These are phyloP conservation scores for Hemistola chrysoprasaria DNA, from an alignment of 2,888 invertebrate genomes.

Conservation along the genomic window DNA sequence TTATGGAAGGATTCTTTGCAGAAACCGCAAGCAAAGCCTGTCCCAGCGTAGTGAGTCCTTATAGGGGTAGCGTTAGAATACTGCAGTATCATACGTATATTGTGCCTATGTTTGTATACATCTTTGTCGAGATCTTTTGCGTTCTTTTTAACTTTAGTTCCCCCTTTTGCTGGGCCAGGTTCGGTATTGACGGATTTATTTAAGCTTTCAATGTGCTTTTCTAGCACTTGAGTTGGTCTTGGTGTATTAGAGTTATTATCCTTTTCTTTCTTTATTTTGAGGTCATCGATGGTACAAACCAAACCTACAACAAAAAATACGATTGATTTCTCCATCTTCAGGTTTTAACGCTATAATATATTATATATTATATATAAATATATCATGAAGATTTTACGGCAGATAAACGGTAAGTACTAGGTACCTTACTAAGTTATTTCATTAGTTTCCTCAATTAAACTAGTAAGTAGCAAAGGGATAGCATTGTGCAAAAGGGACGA, in stretches of 20 bases:
- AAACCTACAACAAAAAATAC: slow-evolving; percentile 24
- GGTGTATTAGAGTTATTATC: slow-evolving; percentile 3
- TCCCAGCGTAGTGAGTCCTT: slow-evolving; percentile 29
- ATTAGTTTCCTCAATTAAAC: no score
- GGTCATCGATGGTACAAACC: slow-evolving; percentile 11
- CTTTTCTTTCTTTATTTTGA: slow-evolving; percentile 15
- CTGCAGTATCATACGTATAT: slow-evolving; percentile 33
- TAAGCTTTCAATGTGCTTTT: slow-evolving; percentile 10
- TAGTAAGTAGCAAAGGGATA: no score
- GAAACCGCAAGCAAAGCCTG: slow-evolving; percentile 50
- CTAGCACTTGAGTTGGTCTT: slow-evolving; percentile 7
- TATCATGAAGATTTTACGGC: no score
- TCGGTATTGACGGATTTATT: slow-evolving; percentile 1
- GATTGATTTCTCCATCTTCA: no score
- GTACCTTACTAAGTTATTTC: no score
- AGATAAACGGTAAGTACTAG: no score
- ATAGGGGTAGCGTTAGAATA: slow-evolving; percentile 49
- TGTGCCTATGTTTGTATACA: slow-evolving; percentile 27
- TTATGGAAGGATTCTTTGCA: slow-evolving; percentile 41
- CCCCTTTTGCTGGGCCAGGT: neutral
- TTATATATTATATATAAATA: no score
- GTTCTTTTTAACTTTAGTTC: neutral
- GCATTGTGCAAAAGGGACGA: no score
- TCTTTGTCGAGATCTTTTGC: slow-evolving; percentile 5
- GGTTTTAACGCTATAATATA: no score